Evolutionary conservation across 2,888 invertebrate species (phyloP).

Genomic region (Heterodera filipjevi): DNA sequence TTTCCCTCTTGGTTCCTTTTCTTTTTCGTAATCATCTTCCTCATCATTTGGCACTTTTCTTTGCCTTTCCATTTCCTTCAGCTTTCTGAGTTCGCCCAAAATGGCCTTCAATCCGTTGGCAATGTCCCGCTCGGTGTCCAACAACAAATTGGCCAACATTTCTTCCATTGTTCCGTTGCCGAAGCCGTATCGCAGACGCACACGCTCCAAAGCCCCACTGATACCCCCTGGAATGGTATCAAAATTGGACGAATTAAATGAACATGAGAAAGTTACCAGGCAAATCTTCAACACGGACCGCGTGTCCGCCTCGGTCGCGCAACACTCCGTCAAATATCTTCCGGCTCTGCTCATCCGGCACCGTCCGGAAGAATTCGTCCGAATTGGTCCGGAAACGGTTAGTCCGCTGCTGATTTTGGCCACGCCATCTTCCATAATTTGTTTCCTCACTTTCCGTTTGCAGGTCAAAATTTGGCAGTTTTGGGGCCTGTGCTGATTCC

Average conservation of each 20-base stretch:
- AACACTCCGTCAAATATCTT: conserved; percentile 2
- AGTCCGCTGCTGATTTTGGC: background rate
- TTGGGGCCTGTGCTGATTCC: background rate
- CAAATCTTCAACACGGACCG: conserved; percentile 6
- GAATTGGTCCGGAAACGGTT: background rate
- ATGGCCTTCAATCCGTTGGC: background rate
- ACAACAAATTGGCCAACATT: conserved; percentile 10
- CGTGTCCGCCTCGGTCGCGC: conserved; percentile 8
- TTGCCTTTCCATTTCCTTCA: background rate
- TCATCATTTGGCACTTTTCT: background rate
- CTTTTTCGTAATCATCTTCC: background rate
- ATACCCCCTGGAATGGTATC: background rate
- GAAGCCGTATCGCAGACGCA: background rate
- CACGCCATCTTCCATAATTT: background rate
- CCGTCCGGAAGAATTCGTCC: background rate
- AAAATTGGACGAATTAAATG: too few species aligned
- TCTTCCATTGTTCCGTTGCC: conserved; percentile 8
- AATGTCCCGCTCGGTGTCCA: conserved; percentile 5
- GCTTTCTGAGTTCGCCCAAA: background rate
- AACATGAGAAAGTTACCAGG: background rate
- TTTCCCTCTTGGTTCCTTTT: conserved; percentile 8
- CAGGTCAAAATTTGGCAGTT: background rate
- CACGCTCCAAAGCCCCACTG: background rate
- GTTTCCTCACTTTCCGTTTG: background rate
- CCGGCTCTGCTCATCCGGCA: background rate